These are phyloP conservation scores for Atta texana DNA, from an alignment of 1,140 invertebrate genomes.

Conservation along the genomic window DNA sequence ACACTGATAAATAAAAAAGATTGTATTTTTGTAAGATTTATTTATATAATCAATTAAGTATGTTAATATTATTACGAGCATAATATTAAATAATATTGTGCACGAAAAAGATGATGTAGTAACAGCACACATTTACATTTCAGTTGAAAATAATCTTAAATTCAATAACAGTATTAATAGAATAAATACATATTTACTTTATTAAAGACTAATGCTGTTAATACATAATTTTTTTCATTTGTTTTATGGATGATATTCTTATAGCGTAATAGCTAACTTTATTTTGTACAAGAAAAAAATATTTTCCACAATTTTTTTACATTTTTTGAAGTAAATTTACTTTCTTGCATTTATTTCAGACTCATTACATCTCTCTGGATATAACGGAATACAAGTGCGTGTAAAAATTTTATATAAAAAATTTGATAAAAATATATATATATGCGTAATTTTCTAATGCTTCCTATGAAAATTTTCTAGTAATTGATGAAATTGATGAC, in stretches of 20 bases:
- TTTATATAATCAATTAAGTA: neutral
- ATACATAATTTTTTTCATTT: neutral
- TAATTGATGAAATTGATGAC: constrained; percentile 15
- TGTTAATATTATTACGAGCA: neutral
- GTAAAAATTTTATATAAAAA: constrained; percentile 3
- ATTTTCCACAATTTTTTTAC: neutral
- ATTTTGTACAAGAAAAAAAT: constrained; percentile 8
- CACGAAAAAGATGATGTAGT: neutral
- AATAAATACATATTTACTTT: neutral
- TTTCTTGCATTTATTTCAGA: constrained; percentile 4
- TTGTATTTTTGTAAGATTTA: constrained; percentile 24
- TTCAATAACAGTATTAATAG: neutral
- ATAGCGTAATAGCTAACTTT: neutral
- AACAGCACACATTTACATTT: neutral
- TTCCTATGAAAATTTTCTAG: neutral
- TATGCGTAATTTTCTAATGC: neutral
- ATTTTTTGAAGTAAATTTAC: constrained; percentile 23
- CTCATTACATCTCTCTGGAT: neutral
- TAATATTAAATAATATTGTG: neutral
- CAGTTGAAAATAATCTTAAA: neutral
- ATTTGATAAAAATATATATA: neutral
- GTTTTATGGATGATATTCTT: constrained; percentile 9
- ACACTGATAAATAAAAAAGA: constrained; percentile 1
- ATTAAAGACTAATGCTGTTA: neutral
- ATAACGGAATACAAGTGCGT: neutral